These are phyloP conservation scores for Panagrolaimus sp. DNA, from an alignment of 1,140 invertebrate species.

Conservation along the genomic window DNA sequence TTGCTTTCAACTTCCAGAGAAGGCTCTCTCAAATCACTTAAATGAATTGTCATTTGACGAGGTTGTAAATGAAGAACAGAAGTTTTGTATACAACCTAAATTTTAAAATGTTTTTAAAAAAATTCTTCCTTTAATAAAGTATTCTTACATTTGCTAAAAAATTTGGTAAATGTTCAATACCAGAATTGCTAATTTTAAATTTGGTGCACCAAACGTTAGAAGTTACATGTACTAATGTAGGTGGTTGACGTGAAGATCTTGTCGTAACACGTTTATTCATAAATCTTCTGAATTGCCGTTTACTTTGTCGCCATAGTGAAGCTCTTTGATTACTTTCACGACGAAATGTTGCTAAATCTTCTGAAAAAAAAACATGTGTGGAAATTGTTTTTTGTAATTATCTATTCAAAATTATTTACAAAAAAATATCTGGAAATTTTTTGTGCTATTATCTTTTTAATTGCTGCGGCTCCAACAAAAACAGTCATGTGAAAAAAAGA, in stretches of 20 bases:
- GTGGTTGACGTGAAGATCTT: conserved; percentile 69
- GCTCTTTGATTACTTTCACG: conserved; percentile 44
- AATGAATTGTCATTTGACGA: conserved; percentile 90
- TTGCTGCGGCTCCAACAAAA: too few species aligned
- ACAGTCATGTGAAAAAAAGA: too few species aligned
- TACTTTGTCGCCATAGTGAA: conserved; percentile 49
- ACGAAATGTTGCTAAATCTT: conserved; percentile 31
- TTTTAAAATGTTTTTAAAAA: background rate
- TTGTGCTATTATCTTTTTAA: too few species aligned
- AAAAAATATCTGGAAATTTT: too few species aligned
- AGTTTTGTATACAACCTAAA: conserved; percentile 82
- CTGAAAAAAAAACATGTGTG: conserved; percentile 19
- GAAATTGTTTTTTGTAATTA: too few species aligned
- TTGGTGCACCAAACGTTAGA: conserved; percentile 99
- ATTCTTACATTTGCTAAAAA: conserved; percentile 26
- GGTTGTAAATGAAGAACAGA: conserved; percentile 92
- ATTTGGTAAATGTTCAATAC: conserved; percentile 29
- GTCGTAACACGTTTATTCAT: conserved; percentile 34
- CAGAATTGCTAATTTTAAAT: conserved; percentile 77
- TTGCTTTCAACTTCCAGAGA: conserved; percentile 61
- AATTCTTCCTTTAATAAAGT: conserved; percentile 20
- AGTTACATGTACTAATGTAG: conserved; percentile 65
- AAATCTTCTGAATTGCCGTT: conserved; percentile 37
- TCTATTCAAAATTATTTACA: too few species aligned
- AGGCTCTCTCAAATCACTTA: conserved; percentile 66